phyloP scores from a whole-genome alignment of 1,140 invertebrate species.

The Lanistes nyassanus region DNA sequence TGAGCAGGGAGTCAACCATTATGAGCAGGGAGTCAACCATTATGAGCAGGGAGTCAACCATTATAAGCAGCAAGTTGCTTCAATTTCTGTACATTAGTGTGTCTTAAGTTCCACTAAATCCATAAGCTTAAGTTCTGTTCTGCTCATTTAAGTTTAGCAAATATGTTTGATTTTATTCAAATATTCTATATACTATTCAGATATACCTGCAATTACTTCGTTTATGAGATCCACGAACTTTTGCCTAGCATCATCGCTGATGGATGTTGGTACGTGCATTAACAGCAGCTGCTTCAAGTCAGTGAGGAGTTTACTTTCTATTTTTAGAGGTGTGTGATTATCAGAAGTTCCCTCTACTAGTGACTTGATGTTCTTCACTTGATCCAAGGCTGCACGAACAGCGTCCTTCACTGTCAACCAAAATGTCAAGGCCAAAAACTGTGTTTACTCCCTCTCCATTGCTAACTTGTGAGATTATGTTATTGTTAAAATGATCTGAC shows the following conservation, averaged over 20 bases:
- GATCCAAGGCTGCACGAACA: conserved; percentile 36
- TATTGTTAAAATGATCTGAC: too few relatives aligned
- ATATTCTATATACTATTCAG: not conserved
- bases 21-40: not conserved
- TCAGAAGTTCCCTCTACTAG: conserved; percentile 36
- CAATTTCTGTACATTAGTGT: too few relatives aligned
- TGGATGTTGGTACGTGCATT: conserved; percentile 46
- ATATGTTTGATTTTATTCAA: not conserved
- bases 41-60: not conserved
- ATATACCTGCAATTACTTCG: conserved; percentile 40
- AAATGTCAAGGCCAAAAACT: too few relatives aligned
- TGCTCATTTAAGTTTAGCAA: not conserved
- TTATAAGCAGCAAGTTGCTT: not conserved
- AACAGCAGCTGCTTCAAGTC: conserved; percentile 44
- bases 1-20: too few relatives aligned
- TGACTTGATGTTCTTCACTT: conserved; percentile 40
- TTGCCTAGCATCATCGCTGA: conserved; percentile 34
- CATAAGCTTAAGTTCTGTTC: too few relatives aligned
- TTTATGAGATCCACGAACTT: conserved; percentile 38
- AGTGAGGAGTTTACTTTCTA: conserved; percentile 28
- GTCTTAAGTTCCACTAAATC: too few relatives aligned
- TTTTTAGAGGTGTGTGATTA: conserved; percentile 28
- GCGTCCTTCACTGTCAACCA: conserved; percentile 35
- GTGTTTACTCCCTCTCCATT: too few relatives aligned
- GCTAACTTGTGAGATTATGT: too few relatives aligned